Conservation (phyloP, 2,113 vertebrate species). For the Xiphias gladius region DNA sequence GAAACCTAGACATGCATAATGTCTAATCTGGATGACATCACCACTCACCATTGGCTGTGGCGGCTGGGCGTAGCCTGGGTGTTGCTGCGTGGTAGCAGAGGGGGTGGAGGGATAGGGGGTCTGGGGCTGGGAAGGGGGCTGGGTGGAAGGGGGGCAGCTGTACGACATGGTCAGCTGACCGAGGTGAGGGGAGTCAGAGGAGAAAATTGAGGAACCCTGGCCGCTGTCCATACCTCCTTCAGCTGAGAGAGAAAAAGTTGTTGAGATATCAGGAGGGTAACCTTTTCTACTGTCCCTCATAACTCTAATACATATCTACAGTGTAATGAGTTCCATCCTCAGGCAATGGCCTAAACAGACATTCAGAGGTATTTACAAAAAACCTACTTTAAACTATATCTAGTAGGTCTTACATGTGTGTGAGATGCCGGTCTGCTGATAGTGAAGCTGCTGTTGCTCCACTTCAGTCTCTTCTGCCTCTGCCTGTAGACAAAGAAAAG, state of each 20-base stretch:
- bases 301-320: neutral
- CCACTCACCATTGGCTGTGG: conserved; percentile 91
- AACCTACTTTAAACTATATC: neutral
- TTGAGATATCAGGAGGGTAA: neutral
- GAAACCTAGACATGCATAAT: neutral
- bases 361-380: neutral
- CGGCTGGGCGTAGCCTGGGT: conserved; percentile 86
- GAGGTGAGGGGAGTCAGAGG: conserved; percentile 86
- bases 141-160: conserved; percentile 83
- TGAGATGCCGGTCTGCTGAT: conserved; percentile 88
- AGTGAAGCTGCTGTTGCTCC: conserved; percentile 92
- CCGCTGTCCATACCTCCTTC: conserved; percentile 93
- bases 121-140: conserved; percentile 83
- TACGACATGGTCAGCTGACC: conserved; percentile 91
- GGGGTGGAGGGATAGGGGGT: conserved; percentile 81
- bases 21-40: neutral
- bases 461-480: conserved; percentile 92
- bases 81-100: conserved; percentile 83
- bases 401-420: conserved; percentile 87
- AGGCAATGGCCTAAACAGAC: neutral
- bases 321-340: neutral
- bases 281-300: neutral
- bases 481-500: conserved; percentile 80
- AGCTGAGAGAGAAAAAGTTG: conserved; percentile 75
- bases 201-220: conserved; percentile 93